A percentile compares a stretch with the other conserved stretches of the same genome.
phyloP scores from a whole-genome alignment of 1,140 invertebrate genomes.

The Conus ventricosus region DNA sequence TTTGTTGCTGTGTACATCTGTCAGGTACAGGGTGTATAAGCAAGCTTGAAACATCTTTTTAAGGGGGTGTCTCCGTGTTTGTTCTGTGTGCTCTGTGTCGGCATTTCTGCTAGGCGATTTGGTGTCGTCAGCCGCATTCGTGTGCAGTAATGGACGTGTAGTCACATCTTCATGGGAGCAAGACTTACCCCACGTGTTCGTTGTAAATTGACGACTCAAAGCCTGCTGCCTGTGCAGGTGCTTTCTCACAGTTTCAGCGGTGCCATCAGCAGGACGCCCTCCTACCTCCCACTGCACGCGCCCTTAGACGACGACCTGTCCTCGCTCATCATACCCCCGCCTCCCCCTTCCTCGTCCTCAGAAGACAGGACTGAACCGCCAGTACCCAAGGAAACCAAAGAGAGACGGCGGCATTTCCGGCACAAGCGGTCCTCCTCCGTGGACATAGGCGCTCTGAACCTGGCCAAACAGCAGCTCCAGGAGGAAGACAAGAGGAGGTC shows the following conservation, averaged over 20 bases:
- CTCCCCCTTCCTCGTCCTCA: slow-evolving; percentile 74
- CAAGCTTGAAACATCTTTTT: no score
- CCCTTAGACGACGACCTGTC: slow-evolving; percentile 80
- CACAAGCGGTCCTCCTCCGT: slow-evolving; percentile 63
- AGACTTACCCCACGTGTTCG: no score
- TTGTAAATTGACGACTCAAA: no score
- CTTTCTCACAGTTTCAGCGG: slow-evolving; percentile 25
- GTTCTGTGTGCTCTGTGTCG: no score
- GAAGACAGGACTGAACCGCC: slow-evolving; percentile 60
- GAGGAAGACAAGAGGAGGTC: slow-evolving; percentile 39
- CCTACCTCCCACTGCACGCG: not conserved
- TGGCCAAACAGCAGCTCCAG: slow-evolving; percentile 35
- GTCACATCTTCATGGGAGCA: no score
- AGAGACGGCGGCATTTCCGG: slow-evolving; percentile 33
- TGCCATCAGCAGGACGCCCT: not conserved
- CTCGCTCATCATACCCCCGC: slow-evolving; percentile 87
- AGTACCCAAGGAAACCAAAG: slow-evolving; percentile 26
- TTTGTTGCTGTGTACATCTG: no score
- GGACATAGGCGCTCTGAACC: slow-evolving; percentile 43
- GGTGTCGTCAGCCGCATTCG: no score
- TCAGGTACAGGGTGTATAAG: no score
- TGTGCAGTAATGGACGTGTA: no score
- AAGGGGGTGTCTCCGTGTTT: no score
- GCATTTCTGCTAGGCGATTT: no score
- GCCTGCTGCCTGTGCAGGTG: slow-evolving; percentile 2